phyloP scores from a whole-genome alignment of 2,888 invertebrate species.

The Drosophila mayaguana region DNA sequence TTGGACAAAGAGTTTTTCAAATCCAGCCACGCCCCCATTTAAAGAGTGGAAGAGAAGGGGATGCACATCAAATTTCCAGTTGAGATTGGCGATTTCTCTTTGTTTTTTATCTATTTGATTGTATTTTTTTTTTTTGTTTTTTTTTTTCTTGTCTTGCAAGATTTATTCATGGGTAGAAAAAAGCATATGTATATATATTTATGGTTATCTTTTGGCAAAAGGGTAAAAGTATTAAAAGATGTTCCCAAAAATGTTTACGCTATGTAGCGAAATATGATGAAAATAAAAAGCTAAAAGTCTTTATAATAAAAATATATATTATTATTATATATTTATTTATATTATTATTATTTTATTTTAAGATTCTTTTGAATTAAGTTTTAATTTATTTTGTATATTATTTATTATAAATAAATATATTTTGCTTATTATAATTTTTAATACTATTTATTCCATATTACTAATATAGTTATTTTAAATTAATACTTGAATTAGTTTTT shows the following conservation, averaged over 20 bases:
- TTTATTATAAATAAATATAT: too few species aligned
- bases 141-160: neutral
- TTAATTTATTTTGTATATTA: too few species aligned
- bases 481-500: too few species aligned
- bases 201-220: constrained; percentile 11
- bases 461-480: too few species aligned
- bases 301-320: too few species aligned
- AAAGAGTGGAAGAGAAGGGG: neutral
- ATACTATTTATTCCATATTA: too few species aligned
- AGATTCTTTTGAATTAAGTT: too few species aligned
- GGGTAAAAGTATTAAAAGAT: neutral
- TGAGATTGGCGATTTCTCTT: constrained; percentile 36
- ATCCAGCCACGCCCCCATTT: constrained; percentile 37
- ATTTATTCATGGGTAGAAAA: constrained; percentile 35
- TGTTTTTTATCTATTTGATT: constrained; percentile 13
- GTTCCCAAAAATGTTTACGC: constrained; percentile 30
- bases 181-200: constrained; percentile 31
- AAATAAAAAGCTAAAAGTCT: too few species aligned
- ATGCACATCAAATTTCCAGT: constrained; percentile 37
- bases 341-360: too few species aligned
- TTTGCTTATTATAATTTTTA: too few species aligned
- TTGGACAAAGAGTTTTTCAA: constrained; percentile 47
- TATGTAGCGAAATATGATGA: neutral
- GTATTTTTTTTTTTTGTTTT: neutral
- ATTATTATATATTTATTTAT: too few species aligned